Percentiles rank a stretch among this genome's conserved stretches.
phyloP scores from a whole-genome alignment of 2,113 vertebrate genomes.

The Brachypodius melanocephalos region DNA sequence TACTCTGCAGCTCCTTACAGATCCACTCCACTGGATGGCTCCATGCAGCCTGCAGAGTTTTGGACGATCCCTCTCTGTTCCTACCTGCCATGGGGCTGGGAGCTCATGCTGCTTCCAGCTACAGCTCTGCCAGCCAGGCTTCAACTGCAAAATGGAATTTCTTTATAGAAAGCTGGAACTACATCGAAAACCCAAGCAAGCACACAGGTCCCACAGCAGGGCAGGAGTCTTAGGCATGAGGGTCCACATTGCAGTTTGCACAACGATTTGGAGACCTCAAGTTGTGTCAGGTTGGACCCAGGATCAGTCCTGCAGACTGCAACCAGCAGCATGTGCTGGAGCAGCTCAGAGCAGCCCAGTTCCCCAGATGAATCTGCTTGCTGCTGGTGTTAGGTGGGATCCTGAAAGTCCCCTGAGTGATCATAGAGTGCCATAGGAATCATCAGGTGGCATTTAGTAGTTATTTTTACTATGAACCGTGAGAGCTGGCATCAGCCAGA shows the following conservation, averaged over 20 bases:
- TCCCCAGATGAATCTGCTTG: neutral
- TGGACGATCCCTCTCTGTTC: neutral
- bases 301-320: neutral
- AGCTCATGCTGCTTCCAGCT: neutral
- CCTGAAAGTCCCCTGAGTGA: neutral
- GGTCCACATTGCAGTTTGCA: neutral
- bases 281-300: neutral
- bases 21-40: slow-evolving; percentile 19
- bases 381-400: neutral
- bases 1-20: neutral
- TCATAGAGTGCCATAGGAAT: neutral
- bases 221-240: accelerated
- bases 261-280: neutral
- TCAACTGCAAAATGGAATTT: neutral
- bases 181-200: accelerated
- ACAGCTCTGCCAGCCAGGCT: neutral
- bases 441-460: neutral
- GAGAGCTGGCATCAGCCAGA: neutral
- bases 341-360: neutral
- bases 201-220: accelerated
- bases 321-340: neutral
- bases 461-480: neutral
- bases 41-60: neutral
- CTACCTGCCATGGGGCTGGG: neutral
- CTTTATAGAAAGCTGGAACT: neutral